Conservation (phyloP, 2,113 vertebrate species). For the Callipepla californica region DNA sequence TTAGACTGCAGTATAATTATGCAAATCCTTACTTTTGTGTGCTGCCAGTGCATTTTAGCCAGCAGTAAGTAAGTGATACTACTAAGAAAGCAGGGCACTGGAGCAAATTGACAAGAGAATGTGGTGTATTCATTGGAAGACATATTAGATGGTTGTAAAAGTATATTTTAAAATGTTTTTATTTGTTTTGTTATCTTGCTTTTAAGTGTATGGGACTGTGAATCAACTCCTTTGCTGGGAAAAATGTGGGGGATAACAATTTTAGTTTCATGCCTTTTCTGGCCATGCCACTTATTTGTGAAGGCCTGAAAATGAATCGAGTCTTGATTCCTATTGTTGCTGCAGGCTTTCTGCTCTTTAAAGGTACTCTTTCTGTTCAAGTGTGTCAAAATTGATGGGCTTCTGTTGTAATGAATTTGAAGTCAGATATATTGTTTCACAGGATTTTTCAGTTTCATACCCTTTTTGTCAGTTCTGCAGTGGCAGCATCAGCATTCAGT, state of each 20-base stretch:
- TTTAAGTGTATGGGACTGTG: neutral
- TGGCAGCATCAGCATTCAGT: neutral
- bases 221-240: neutral
- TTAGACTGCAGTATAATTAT: neutral
- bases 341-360: neutral
- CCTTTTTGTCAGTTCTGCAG: neutral
- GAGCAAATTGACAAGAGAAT: neutral
- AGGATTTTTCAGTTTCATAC: neutral
- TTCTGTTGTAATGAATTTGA: fast-evolving
- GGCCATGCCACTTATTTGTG: neutral
- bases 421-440: neutral
- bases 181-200: neutral
- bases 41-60: neutral
- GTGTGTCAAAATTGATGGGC: neutral
- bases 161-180: neutral
- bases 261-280: neutral
- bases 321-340: neutral
- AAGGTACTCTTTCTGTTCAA: neutral
- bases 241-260: fast-evolving
- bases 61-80: neutral
- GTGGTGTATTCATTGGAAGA: neutral
- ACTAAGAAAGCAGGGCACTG: neutral
- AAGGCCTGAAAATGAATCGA: neutral
- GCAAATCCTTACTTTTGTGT: neutral
- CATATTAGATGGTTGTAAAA: neutral